phyloP scores from a whole-genome alignment of 2,113 vertebrate genomes.

The Oophaga pumilio region DNA sequence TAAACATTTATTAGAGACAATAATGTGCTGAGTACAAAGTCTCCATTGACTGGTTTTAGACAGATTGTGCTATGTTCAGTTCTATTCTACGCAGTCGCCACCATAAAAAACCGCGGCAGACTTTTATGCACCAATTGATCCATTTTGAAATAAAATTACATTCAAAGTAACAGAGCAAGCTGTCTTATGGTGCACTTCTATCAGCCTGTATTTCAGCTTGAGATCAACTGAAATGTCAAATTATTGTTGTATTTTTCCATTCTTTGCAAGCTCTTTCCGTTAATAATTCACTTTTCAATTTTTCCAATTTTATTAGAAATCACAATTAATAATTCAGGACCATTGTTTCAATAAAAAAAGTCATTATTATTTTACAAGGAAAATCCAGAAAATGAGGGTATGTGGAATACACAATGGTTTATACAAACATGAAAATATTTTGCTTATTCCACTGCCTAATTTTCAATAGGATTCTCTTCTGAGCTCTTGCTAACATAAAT shows the following conservation, averaged over 20 bases:
- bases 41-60: constrained; percentile 33
- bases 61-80: constrained; percentile 13
- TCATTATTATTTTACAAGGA: too few relatives aligned
- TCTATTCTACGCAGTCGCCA: background rate
- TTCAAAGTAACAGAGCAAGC: background rate
- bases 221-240: background rate
- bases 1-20: constrained; percentile 51
- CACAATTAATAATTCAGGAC: background rate
- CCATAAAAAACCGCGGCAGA: constrained; percentile 28
- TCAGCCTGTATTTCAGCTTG: background rate
- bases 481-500: too few relatives aligned
- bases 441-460: too few relatives aligned
- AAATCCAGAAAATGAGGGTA: too few relatives aligned
- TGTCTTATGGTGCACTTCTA: background rate
- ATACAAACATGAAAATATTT: too few relatives aligned
- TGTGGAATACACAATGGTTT: too few relatives aligned
- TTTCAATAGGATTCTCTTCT: too few relatives aligned
- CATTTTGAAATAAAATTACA: constrained; percentile 40
- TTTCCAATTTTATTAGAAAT: background rate
- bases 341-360: background rate
- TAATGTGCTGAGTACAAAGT: constrained; percentile 27
- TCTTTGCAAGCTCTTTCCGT: background rate
- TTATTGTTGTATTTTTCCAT: background rate
- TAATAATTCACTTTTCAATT: background rate
- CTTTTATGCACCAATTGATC: constrained; percentile 44